These are phyloP conservation scores for Sardina pilchardus DNA, from an alignment of 2,113 vertebrate species.

Conservation along the genomic window DNA sequence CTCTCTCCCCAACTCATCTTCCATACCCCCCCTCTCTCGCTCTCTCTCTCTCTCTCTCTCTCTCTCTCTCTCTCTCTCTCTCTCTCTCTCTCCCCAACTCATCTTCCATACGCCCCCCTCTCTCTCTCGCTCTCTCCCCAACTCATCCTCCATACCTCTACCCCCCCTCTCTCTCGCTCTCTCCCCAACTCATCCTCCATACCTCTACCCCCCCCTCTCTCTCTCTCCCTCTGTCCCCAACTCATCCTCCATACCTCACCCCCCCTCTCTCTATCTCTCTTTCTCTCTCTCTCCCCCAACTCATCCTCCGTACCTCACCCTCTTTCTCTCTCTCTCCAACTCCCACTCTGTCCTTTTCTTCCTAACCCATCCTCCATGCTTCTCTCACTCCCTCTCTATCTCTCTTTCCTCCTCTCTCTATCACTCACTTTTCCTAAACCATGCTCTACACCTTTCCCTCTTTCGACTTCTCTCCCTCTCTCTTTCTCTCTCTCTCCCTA, in stretches of 20 bases:
- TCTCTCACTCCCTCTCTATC: neutral
- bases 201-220: constrained; percentile 37
- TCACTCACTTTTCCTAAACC: neutral
- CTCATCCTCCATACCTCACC: too few species aligned
- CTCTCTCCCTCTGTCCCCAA: constrained; percentile 36
- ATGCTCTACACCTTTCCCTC: constrained; percentile 9
- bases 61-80: constrained; percentile 21
- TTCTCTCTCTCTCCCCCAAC: neutral
- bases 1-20: neutral
- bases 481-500: constrained; percentile 40
- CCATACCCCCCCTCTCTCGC: constrained; percentile 26
- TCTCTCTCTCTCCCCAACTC: constrained; percentile 21
- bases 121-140: constrained; percentile 18
- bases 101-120: neutral
- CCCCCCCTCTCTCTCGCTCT: neutral
- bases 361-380: neutral
- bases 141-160: neutral
- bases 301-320: neutral
- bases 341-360: neutral
- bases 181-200: neutral
- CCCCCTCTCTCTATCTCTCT: too few species aligned
- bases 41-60: constrained; percentile 11
- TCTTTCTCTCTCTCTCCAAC: neutral
- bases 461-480: constrained; percentile 38
- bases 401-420: neutral